Evolutionary conservation across 2,113 vertebrate genomes (phyloP).

Genomic region (Gorsachius goisagi): DNA sequence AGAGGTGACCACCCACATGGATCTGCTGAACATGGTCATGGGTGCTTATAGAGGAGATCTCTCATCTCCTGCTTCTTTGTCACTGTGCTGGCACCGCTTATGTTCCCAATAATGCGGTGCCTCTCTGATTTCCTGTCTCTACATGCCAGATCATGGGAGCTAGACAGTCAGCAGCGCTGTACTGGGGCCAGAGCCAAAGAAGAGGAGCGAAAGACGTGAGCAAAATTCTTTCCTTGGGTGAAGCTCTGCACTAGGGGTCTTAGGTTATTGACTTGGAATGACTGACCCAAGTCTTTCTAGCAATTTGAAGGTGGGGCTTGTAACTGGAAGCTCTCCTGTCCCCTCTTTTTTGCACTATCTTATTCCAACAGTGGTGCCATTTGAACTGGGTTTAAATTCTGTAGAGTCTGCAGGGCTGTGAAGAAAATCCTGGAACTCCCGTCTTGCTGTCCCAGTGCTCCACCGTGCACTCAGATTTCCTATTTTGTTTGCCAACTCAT

Average conservation of each 20-base stretch:
- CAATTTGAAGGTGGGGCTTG: slow-evolving; percentile 37
- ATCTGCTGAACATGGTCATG: background rate
- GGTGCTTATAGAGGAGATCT: background rate
- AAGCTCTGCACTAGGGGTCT: slow-evolving; percentile 8
- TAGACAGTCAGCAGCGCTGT: background rate
- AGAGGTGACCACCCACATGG: background rate
- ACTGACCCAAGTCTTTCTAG: slow-evolving; percentile 38
- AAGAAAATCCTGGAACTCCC: slow-evolving; percentile 6
- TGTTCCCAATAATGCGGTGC: background rate
- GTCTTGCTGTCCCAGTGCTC: background rate
- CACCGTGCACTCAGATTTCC: background rate
- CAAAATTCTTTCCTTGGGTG: slow-evolving; percentile 40
- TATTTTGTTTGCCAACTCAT: background rate
- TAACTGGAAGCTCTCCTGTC: background rate
- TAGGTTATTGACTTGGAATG: slow-evolving; percentile 31
- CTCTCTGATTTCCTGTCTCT: slow-evolving; percentile 34
- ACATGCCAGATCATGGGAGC: slow-evolving; percentile 29
- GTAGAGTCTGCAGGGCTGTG: background rate
- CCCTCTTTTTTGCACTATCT: background rate
- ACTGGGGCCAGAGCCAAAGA: slow-evolving; percentile 39
- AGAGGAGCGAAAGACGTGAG: slow-evolving; percentile 18
- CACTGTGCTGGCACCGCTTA: background rate
- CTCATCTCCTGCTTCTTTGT: background rate
- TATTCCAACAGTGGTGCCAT: background rate
- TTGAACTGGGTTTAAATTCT: background rate